Conservation (phyloP, 1,140 invertebrate genomes). For the Sminthurides bifidus region DNA sequence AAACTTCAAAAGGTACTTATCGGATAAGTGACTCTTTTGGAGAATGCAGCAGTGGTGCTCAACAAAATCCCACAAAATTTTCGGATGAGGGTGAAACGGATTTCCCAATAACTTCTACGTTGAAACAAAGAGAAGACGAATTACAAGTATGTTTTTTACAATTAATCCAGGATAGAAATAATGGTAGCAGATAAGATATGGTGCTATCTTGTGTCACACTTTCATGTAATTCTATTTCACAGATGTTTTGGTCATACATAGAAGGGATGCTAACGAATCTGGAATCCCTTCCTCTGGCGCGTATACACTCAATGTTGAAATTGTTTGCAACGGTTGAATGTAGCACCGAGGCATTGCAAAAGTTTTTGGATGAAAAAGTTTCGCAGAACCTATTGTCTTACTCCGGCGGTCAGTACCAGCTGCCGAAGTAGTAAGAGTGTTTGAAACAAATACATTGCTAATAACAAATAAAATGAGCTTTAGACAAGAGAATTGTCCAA, state of each 20-base stretch:
- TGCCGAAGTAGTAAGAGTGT: slow-evolving; percentile 25
- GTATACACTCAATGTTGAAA: slow-evolving; percentile 93
- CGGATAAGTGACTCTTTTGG: slow-evolving; percentile 6
- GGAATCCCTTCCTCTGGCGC: slow-evolving; percentile 77
- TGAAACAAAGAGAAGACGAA: slow-evolving; percentile 84
- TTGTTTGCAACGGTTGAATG: slow-evolving; percentile 90
- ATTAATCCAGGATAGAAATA: neutral
- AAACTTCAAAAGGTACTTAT: slow-evolving; percentile 9
- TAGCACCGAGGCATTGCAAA: slow-evolving; percentile 69
- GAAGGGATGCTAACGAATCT: slow-evolving; percentile 93
- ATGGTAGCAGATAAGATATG: neutral
- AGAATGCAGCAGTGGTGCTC: neutral
- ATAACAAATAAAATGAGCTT: too few species aligned
- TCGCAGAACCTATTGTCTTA: slow-evolving; percentile 19
- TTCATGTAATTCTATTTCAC: slow-evolving; percentile 16
- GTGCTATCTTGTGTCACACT: neutral
- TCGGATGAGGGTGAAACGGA: slow-evolving; percentile 77
- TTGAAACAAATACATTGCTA: too few species aligned
- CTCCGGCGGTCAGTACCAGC: slow-evolving; percentile 24
- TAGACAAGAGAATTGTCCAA: too few species aligned
- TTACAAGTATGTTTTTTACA: slow-evolving; percentile 48
- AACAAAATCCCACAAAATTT: slow-evolving; percentile 31
- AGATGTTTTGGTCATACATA: slow-evolving; percentile 91
- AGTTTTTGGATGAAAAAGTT: slow-evolving; percentile 87
- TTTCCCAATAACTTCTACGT: slow-evolving; percentile 81